These are phyloP conservation scores for Mormyrops boulengeri DNA, from an alignment of 2,797 vertebrate species.

Conservation along the genomic window DNA sequence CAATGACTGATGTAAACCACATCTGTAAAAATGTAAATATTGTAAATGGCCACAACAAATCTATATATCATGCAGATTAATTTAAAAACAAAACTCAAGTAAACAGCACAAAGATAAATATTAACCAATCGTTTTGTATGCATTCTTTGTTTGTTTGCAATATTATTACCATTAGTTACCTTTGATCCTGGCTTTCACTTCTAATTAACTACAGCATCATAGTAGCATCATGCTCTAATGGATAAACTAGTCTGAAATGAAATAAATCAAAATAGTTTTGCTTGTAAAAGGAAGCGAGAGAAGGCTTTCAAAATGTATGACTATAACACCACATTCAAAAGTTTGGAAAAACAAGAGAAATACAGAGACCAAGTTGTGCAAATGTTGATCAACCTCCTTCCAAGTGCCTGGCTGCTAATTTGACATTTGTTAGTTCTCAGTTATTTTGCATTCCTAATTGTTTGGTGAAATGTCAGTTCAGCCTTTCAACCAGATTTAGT, in stretches of 20 bases:
- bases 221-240: background rate
- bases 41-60: background rate
- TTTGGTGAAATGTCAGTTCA: background rate
- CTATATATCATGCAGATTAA: background rate
- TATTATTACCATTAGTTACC: background rate
- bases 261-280: background rate
- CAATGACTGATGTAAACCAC: background rate
- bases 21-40: background rate
- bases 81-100: background rate
- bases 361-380: background rate
- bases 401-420: background rate
- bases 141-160: background rate
- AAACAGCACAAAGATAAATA: background rate
- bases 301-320: background rate
- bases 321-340: background rate
- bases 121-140: background rate
- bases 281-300: background rate
- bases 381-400: background rate
- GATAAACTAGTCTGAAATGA: background rate
- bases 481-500: background rate
- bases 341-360: background rate
- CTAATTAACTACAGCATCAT: background rate
- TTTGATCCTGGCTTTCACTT: background rate
- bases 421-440: background rate
- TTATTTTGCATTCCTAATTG: background rate